Base-by-base conservation (phyloP, 1,140 invertebrate genomes). In the Halictus rubicundus region DNA sequence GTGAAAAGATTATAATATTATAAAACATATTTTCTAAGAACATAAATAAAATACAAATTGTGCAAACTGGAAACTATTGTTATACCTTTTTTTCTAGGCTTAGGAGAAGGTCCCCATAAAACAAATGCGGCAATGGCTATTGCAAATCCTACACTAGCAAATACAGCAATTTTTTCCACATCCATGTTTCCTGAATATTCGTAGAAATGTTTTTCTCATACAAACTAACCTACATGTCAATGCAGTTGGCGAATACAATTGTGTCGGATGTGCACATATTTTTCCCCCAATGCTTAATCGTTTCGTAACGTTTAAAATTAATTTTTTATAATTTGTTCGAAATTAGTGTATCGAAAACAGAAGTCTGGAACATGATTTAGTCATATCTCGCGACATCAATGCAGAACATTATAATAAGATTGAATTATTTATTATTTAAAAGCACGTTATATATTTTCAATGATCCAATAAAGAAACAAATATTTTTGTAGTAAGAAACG, bases 81-180 rank as follows among this genome's bases (percentile, higher is more conserved):
- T 59, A 16, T 76, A 93, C 92, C 92, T 91, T 89, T 92, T 92
- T 90, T 88, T 46, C 90, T 90, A 7, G 91, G 92, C 75, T 88
- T 90, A 79, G 95, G 94, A 16, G 94, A 94, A 25, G 96, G 96
- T 60, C 96, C 96, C 96, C 96, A 97, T 78, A 97, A 94, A 10
- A 97, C 96, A 88, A 96, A 97, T 4, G 96, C 95, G 54, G 96
- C 96, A 2, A 97, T 95, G 2, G 96, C 96, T 39, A 96, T 94
- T 39, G 96, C 96, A 27, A 96, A 95, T 32, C 96, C 96, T 27
- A 96, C 93, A 16, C 96, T 96, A 65, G 96, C 96, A 74, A 96
- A 96, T 78, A 97, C 93, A 60, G 95, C 91, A 57, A 96, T 94
- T 87, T 94, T 94, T 82, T 96, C 95, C 73, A 95, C 94, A 81